Percentiles rank a stretch among this genome's conserved stretches.
These are phyloP conservation scores for Bactericera cockerelli DNA, from an alignment of 1,140 invertebrate genomes.

Conservation along the genomic window DNA sequence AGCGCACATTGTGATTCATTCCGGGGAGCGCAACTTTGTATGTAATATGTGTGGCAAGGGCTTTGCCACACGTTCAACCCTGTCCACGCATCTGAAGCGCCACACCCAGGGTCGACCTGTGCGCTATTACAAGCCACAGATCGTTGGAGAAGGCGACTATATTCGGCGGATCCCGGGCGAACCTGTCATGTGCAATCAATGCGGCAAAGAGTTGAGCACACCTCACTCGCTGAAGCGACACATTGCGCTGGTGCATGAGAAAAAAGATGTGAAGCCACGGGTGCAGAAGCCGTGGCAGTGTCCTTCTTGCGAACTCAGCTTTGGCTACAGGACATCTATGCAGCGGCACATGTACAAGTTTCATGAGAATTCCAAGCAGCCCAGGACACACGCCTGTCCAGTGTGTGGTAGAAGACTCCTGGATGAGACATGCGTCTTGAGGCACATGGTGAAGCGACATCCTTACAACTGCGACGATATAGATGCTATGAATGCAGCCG, in stretches of 20 bases:
- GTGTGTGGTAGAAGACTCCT: neutral
- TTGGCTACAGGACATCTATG: neutral
- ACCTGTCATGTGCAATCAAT: neutral
- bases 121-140: neutral
- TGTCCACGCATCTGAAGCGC: slow-evolving; percentile 22
- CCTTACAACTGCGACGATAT: slow-evolving; percentile 2
- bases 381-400: neutral
- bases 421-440: neutral
- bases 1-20: slow-evolving; percentile 25
- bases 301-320: neutral
- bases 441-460: slow-evolving; percentile 5
- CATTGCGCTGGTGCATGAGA: neutral
- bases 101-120: slow-evolving; percentile 18
- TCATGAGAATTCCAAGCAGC: neutral
- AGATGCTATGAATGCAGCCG: neutral
- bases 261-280: neutral
- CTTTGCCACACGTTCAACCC: slow-evolving; percentile 28
- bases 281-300: neutral
- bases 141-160: too few species aligned
- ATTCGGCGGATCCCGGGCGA: neutral
- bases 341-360: neutral
- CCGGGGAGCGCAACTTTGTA: slow-evolving; percentile 31
- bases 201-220: neutral
- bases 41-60: slow-evolving; percentile 36
- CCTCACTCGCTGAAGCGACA: neutral